Evolutionary conservation across 2,113 vertebrate species (phyloP), one percentile per base, ranked within the genome.

Genomic region (Tyrannus savana): DNA sequence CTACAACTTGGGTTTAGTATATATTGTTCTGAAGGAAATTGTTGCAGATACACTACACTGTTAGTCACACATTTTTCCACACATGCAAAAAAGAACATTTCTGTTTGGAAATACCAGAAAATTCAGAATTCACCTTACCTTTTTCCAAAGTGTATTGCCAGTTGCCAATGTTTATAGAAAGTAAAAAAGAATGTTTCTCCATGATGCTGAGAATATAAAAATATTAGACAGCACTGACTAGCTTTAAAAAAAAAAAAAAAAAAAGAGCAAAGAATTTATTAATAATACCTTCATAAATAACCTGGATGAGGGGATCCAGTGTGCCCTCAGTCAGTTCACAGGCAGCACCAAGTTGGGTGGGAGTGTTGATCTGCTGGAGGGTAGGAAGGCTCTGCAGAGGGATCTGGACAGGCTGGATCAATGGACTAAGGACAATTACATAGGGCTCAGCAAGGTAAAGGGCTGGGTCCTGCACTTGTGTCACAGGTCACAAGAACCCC

Each of bases 381-480:
- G 6, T 1, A 72, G 50, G 28, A 84, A 64, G 19, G 28, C 10
- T 3, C 50, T 50, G 4, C 33, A 64, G 33, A 52, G 13, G 19
- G 13, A 72, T 58, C 44, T 64, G 66, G 33, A n/a, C 31, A 14
- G 50, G 12, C 1, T 37, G 37, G 27, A 44, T 58, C 2, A 0
- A 30, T 24, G 22, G 22, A 7, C 15, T 6, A 2, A 50, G 35
- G 13, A 8, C 35, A 50, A 12, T 3, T 50, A 19, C 2, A 21
- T 28, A 33, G 50, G 11, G 9, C 17, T 19, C 18, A 71, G 17
- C 1, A 50, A 39, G 31, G 18, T 6, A 6, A 47, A 69, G 16
- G 27, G 16, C 24, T 0, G 0, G 14, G 7, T 28, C 33, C 50
- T 44, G 50, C 6, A 12, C 37, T 6, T 21, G 16, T 16, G 19